Evolutionary conservation across 2,797 vertebrate species (phyloP).

Genomic region (Margarornis squamiger): DNA sequence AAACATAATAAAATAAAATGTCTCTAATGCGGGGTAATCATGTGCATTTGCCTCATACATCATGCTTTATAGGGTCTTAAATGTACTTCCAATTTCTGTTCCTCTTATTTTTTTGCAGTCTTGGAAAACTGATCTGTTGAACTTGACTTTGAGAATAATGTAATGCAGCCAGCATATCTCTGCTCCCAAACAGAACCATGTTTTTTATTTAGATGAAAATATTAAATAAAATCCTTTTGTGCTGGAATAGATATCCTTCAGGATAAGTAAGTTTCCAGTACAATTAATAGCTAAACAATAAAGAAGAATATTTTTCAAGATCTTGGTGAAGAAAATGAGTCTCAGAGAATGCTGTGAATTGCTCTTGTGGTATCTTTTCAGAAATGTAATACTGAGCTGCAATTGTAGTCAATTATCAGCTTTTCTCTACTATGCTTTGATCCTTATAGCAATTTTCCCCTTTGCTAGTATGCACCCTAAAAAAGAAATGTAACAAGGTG

Average conservation of each 20-base stretch:
- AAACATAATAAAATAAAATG: conserved; percentile 41
- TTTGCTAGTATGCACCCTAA: background rate
- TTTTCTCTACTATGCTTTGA: conserved; percentile 28
- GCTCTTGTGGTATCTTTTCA: background rate
- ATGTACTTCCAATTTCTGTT: conserved; percentile 19
- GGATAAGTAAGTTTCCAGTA: background rate
- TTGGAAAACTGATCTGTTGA: background rate
- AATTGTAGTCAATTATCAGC: conserved; percentile 20
- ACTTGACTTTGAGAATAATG: conserved; percentile 13
- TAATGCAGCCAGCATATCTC: background rate
- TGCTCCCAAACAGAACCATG: background rate
- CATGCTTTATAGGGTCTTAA: conserved; percentile 38
- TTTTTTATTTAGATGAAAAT: conserved; percentile 42
- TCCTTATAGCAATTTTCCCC: background rate
- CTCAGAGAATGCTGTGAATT: background rate
- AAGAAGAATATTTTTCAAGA: background rate
- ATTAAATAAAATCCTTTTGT: conserved; percentile 18
- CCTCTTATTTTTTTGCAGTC: background rate
- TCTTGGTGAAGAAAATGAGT: background rate
- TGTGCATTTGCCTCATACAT: conserved; percentile 27
- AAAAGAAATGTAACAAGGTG: conserved; percentile 17
- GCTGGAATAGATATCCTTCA: background rate
- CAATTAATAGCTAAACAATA: conserved; percentile 13
- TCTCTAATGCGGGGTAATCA: conserved; percentile 30
- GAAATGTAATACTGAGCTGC: background rate